Percentiles rank a stretch among this genome's conserved stretches.
Evolutionary conservation across 2,113 vertebrate genomes (phyloP).

Genomic region (Micronisus gabar): DNA sequence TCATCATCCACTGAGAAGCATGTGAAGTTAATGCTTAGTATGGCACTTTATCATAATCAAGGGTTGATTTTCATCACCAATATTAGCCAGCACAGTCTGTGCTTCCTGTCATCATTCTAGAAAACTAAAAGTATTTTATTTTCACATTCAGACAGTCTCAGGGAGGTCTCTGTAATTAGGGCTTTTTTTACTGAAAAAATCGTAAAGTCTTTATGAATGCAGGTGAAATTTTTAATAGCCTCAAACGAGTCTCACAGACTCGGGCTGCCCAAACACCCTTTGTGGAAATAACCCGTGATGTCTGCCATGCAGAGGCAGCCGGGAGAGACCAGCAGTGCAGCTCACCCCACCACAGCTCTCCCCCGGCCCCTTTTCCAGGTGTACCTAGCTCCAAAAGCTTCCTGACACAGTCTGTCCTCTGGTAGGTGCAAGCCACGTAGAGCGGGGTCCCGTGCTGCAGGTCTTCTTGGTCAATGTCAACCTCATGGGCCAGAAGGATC

Average conservation of each 20-base stretch:
- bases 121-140: neutral
- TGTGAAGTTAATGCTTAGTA: neutral
- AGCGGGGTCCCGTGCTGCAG: conserved; percentile 79
- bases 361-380: neutral
- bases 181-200: neutral
- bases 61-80: neutral
- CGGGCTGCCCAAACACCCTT: neutral
- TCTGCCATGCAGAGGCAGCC: neutral
- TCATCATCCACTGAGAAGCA: neutral
- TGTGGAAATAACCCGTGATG: neutral
- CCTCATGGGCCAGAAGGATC: conserved; percentile 81
- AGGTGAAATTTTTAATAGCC: neutral
- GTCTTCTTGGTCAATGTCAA: conserved; percentile 81
- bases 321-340: rapidly evolving
- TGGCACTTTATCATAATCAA: neutral
- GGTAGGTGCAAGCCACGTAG: conserved; percentile 81
- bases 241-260: neutral
- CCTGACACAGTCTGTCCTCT: conserved; percentile 80
- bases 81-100: neutral
- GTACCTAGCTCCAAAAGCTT: conserved; percentile 86
- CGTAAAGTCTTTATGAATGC: neutral
- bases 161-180: neutral
- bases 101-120: neutral
- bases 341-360: neutral
- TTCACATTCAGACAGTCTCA: neutral